These are phyloP conservation scores for Ochotona princeps DNA, from an alignment of 2,113 vertebrate species.

Conservation along the genomic window DNA sequence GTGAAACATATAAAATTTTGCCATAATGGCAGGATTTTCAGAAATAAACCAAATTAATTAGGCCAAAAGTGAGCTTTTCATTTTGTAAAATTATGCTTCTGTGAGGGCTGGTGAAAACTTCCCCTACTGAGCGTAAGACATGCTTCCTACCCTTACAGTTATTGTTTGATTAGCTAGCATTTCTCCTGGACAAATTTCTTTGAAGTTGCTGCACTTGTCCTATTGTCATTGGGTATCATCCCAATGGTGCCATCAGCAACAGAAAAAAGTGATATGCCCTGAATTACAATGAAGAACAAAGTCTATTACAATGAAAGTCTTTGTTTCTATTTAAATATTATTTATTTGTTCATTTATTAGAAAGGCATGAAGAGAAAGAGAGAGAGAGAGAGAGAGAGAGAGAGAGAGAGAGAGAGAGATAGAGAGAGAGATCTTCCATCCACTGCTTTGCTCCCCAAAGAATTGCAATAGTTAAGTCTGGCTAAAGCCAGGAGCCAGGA, in stretches of 20 bases:
- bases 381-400: too few species aligned
- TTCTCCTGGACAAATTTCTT: background rate
- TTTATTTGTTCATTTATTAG: too few species aligned
- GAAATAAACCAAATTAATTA: slow-evolving; percentile 32
- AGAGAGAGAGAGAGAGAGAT: too few species aligned
- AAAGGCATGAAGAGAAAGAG: too few species aligned
- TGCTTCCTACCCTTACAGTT: background rate
- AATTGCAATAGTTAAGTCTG: too few species aligned
- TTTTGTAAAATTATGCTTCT: background rate
- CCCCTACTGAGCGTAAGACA: background rate
- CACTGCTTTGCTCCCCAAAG: too few species aligned
- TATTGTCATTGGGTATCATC: background rate
- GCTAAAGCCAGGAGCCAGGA: too few species aligned
- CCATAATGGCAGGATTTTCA: background rate
- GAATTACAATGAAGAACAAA: background rate
- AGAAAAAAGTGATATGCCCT: background rate
- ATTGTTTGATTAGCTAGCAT: background rate
- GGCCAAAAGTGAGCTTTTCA: background rate
- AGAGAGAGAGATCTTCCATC: too few species aligned
- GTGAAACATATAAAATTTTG: slow-evolving; percentile 1
- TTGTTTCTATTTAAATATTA: background rate
- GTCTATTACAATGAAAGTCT: background rate
- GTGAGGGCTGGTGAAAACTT: background rate
- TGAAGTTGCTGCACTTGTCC: background rate
- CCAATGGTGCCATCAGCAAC: background rate